Percentiles rank a stretch among this genome's conserved stretches.
Evolutionary conservation across 2,113 vertebrate genomes (phyloP).

Genomic region (Pygathrix nemaeus): DNA sequence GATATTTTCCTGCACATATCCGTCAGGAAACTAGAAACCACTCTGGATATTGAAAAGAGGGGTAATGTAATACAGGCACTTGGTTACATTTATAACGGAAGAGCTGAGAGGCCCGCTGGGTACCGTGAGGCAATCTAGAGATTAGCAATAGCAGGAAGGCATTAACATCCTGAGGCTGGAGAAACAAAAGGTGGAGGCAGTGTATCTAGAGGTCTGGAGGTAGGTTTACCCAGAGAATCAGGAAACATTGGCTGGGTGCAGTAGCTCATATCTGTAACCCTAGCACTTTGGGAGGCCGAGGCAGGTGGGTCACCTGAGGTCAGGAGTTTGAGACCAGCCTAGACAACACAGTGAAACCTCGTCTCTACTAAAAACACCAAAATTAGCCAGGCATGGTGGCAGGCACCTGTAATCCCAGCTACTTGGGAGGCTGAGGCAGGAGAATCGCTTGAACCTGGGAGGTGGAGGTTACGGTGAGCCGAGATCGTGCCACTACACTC

Average conservation of each 20-base stretch:
- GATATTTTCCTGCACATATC: not conserved
- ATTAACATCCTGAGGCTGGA: not conserved
- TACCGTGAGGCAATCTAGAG: not conserved
- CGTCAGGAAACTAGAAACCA: conserved; percentile 5
- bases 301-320: too few species aligned
- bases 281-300: too few species aligned
- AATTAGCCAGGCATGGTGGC: too few species aligned
- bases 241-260: not conserved
- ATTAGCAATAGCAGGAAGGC: not conserved
- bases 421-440: too few species aligned
- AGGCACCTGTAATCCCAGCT: too few species aligned
- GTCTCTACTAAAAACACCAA: too few species aligned
- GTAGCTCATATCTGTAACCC: too few species aligned
- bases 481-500: too few species aligned
- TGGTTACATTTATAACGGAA: not conserved
- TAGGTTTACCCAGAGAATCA: not conserved
- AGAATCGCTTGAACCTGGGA: too few species aligned
- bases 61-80: not conserved
- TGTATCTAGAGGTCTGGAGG: not conserved
- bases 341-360: too few species aligned
- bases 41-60: not conserved
- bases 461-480: too few species aligned
- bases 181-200: not conserved
- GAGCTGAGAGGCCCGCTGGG: not conserved
- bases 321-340: too few species aligned